Evolutionary conservation across 2,113 vertebrate genomes (phyloP).

Genomic region (Dicentrarchus labrax): DNA sequence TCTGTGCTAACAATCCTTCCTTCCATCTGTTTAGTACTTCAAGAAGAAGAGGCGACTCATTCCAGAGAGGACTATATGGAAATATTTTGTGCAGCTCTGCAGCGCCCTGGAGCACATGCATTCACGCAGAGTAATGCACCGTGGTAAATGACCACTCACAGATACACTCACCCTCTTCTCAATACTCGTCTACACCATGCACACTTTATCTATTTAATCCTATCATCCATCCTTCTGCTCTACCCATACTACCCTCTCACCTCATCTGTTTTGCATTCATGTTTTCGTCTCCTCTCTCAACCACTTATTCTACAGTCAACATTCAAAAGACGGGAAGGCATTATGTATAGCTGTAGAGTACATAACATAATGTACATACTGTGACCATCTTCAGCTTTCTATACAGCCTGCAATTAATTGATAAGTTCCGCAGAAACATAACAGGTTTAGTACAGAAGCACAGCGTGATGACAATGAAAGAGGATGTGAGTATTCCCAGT

Average conservation of each 20-base stretch:
- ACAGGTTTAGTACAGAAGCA: not conserved
- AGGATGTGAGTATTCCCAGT: not conserved
- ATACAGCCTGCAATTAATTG: not conserved
- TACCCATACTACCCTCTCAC: not conserved
- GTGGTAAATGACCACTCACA: constrained; percentile 82
- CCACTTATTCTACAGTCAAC: not conserved
- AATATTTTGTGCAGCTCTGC: constrained; percentile 98
- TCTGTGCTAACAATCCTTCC: not conserved
- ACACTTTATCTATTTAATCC: not conserved
- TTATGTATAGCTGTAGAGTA: not conserved
- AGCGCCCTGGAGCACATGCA: constrained; percentile 97
- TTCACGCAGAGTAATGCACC: constrained; percentile 95
- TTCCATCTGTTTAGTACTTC: constrained; percentile 87
- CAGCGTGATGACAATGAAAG: not conserved
- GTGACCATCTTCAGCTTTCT: not conserved
- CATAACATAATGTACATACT: not conserved
- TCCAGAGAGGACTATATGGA: constrained; percentile 96
- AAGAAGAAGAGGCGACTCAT: constrained; percentile 96
- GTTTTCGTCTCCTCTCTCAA: not conserved
- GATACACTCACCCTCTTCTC: not conserved
- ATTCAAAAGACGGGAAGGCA: not conserved
- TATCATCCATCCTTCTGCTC: not conserved
- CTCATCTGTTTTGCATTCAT: not conserved
- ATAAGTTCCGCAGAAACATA: not conserved
- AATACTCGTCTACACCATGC: not conserved